phyloP scores from a whole-genome alignment of 92 coral and sea anemone genomes.

The Virgularia gustaviana region DNA sequence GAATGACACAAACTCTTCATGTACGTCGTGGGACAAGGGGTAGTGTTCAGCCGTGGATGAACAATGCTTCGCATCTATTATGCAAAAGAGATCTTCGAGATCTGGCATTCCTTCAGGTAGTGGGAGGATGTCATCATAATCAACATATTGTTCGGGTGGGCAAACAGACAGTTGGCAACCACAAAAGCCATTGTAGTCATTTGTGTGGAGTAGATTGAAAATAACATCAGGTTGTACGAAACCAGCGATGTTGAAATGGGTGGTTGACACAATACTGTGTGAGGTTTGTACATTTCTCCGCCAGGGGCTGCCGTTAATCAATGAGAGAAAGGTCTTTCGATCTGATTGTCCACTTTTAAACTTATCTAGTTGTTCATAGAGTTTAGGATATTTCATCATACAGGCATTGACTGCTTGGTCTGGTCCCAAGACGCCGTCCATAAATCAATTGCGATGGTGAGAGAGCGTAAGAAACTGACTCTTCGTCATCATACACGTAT shows the following conservation, averaged over 20 bases:
- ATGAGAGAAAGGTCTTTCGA: slow-evolving; percentile 48
- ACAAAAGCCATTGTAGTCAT: slow-evolving; percentile 54
- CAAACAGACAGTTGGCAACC: no score
- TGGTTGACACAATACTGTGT: slow-evolving; percentile 43
- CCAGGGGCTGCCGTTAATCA: slow-evolving; percentile 50
- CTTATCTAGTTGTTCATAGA: slow-evolving; percentile 55
- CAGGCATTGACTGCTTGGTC: no score
- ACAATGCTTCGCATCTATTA: background rate
- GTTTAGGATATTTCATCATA: slow-evolving; percentile 55
- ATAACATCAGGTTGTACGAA: slow-evolving; percentile 58
- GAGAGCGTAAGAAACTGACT: no score
- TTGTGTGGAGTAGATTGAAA: slow-evolving; percentile 46
- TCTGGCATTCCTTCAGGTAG: background rate
- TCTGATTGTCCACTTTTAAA: slow-evolving; percentile 50
- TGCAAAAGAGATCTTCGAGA: background rate
- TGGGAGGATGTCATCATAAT: background rate
- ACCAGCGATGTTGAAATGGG: slow-evolving; percentile 54
- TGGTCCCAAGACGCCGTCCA: no score
- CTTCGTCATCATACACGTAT: no score
- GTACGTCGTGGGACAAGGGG: slow-evolving; percentile 24
- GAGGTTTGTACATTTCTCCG: slow-evolving; percentile 43
- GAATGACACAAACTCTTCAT: slow-evolving; percentile 43
- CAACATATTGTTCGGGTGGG: no score
- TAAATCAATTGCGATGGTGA: no score
- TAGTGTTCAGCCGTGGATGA: background rate